Conservation (phyloP, 2,113 vertebrate species). For the Lophotis ruficrista region DNA sequence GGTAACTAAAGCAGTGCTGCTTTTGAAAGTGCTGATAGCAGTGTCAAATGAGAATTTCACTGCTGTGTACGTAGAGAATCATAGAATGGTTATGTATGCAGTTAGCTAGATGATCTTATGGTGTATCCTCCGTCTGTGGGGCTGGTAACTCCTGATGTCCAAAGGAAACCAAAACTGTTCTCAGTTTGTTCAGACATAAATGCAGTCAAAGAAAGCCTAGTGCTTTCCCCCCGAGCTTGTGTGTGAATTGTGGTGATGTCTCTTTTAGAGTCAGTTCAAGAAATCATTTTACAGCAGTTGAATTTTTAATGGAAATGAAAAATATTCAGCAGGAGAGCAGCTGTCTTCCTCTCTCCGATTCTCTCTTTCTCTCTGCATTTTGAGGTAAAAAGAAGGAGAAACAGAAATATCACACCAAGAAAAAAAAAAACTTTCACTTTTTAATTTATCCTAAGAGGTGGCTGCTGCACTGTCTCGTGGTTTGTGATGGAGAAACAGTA, state of each 20-base stretch:
- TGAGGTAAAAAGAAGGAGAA: background rate
- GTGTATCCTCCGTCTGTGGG: background rate
- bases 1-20: background rate
- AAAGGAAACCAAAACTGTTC: background rate
- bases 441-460: background rate
- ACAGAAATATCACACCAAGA: background rate
- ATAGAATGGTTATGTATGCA: background rate
- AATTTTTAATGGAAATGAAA: slow-evolving; percentile 48
- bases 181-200: background rate
- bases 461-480: background rate
- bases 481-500: background rate
- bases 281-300: background rate
- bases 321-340: background rate
- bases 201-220: background rate
- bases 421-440: background rate
- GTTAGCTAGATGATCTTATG: background rate
- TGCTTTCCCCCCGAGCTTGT: background rate
- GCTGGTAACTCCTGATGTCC: background rate
- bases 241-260: background rate
- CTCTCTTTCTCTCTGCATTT: background rate
- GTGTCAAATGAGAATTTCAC: background rate
- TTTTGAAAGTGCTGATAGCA: background rate
- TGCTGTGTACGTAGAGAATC: background rate
- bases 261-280: slow-evolving; percentile 11
- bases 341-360: background rate